Base-by-base conservation (phyloP, 2,888 invertebrate genomes). In the Lepas anatifera region DNA sequence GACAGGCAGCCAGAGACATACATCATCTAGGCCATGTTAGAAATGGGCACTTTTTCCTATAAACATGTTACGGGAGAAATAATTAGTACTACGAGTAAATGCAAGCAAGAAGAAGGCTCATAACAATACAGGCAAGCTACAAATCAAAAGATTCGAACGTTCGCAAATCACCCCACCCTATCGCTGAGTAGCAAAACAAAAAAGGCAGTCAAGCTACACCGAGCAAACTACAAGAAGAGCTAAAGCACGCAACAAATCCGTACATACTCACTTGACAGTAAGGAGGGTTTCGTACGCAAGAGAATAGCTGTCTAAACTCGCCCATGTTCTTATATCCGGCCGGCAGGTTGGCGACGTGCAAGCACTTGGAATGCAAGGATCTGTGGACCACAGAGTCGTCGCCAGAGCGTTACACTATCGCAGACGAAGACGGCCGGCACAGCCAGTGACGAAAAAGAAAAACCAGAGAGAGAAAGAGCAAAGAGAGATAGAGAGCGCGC, bases 261-360 rank as follows among this genome's bases (percentile, higher is more conserved):
- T 64, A 63, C n/a, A n/a, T 22, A 73, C 73, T 74, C 75, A 83
- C 83, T 80, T 83, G 83, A 74, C 83, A 84, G 74, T 83, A 84
- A 6, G 82, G 81, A 58, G 83, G 83, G 72, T 80, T 82, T 48
- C 80, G 79, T 39, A 81, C 77, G 41, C 77, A 76, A 71, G 81
- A 81, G 76, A 83, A 83, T n/a, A 81, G 78, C 70, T 81, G 80
- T 63, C 83, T 76, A 72, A 84, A 81, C 73, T 82, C 81, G 64
- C 80, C 79, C 77, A 81, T 80, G 75, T 83, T 82, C 48, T 80
- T 76, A 77, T 81, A 83, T 73, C 81, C 79, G 70, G 79, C 78
- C n/a, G 84, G 84, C 71, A 84, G 78, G 73, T 80, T 79, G 74
- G 81, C 81, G 39, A 84, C 81, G 72, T 81, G 80, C 70, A 84